A percentile compares a stretch with the other conserved stretches of the same genome.
Evolutionary conservation across 2,113 vertebrate genomes (phyloP).

Genomic region (Ictalurus punctatus): DNA sequence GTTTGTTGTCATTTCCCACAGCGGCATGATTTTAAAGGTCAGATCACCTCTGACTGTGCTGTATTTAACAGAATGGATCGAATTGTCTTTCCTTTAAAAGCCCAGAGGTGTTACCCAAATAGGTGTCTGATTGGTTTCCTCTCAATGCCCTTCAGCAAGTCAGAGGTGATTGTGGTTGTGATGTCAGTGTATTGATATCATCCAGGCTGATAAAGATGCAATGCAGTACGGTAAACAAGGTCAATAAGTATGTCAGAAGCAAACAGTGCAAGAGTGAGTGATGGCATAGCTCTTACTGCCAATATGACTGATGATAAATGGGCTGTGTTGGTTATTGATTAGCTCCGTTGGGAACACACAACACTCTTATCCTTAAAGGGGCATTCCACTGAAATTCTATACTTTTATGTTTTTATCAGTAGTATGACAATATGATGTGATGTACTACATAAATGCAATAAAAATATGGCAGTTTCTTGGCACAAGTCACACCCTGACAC

Average conservation of each 20-base stretch:
- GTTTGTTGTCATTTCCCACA: neutral
- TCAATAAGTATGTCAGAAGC: slow-evolving; percentile 23
- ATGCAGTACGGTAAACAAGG: slow-evolving; percentile 11
- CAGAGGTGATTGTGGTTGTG: neutral
- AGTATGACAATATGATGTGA: neutral
- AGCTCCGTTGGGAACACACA: neutral
- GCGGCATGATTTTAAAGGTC: slow-evolving; percentile 5
- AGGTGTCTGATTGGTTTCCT: slow-evolving; percentile 11
- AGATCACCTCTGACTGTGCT: neutral
- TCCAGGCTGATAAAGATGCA: slow-evolving; percentile 6
- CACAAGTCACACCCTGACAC: neutral
- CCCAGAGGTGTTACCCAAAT: neutral
- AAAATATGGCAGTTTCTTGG: neutral
- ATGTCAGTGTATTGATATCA: slow-evolving; percentile 30
- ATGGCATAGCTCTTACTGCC: neutral
- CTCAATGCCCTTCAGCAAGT: slow-evolving; percentile 5
- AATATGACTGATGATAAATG: neutral
- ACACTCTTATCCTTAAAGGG: neutral
- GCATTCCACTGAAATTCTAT: neutral
- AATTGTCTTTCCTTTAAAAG: neutral
- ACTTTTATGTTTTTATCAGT: neutral
- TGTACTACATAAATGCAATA: neutral
- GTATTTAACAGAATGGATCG: neutral
- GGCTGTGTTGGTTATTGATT: slow-evolving; percentile 13
- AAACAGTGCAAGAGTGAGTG: slow-evolving; percentile 8